These are phyloP conservation scores for Eristalis tenax DNA, from an alignment of 2,888 invertebrate genomes.

Conservation along the genomic window DNA sequence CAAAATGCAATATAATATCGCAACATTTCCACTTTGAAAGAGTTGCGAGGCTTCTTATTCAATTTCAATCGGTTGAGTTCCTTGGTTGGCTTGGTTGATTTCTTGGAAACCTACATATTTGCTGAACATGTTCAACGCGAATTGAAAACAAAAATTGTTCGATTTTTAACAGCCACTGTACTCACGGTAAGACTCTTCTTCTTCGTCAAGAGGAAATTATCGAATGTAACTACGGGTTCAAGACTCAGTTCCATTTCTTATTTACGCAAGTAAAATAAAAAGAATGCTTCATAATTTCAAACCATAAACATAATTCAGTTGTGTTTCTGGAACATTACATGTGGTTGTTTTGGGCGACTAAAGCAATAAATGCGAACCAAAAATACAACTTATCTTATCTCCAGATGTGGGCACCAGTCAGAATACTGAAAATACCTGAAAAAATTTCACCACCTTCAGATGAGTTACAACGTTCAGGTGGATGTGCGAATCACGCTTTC, in stretches of 20 bases:
- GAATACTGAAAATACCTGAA: not conserved
- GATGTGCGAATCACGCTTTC: not conserved
- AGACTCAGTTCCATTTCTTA: not conserved
- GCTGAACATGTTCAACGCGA: too few relatives aligned
- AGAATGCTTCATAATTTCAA: not conserved
- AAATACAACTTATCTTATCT: not conserved
- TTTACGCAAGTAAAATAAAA: not conserved
- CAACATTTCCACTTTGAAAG: too few relatives aligned
- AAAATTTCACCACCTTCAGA: not conserved
- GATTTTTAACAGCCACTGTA: constrained; percentile 6
- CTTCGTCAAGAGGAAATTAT: constrained; percentile 10
- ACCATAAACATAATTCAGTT: not conserved
- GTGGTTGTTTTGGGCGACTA: not conserved
- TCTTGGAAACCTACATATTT: too few relatives aligned
- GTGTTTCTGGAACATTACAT: not conserved
- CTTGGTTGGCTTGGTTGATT: too few relatives aligned
- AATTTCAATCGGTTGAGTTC: too few relatives aligned
- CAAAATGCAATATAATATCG: too few relatives aligned
- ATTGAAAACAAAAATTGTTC: not conserved
- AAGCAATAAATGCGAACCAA: not conserved
- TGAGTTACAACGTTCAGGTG: not conserved
- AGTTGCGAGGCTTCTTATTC: too few relatives aligned
- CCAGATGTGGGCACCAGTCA: not conserved
- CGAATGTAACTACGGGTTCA: too few relatives aligned
- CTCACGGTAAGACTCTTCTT: not conserved